Percentiles rank a stretch among this genome's conserved stretches.
Conservation (phyloP, 1,140 invertebrate species). For the Mactra quadrangularis region DNA sequence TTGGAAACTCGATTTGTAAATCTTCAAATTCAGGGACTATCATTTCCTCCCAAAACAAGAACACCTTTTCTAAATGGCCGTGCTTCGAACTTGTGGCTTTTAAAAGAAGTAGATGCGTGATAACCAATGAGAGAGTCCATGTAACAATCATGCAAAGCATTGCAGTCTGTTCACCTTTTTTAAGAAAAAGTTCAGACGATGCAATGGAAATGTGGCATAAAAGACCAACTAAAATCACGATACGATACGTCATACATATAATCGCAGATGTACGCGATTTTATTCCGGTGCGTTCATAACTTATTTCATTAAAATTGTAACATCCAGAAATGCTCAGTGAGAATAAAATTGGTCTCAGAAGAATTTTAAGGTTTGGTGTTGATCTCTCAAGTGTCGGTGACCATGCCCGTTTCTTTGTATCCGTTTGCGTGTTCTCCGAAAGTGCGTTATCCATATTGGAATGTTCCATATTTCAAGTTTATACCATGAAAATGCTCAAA, state of each 20-base stretch:
- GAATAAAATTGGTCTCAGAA: conserved; percentile 22
- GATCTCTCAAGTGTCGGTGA: not conserved
- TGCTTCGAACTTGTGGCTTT: conserved; percentile 20
- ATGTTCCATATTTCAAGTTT: too few species aligned
- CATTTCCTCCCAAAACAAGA: conserved; percentile 30
- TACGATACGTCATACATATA: not conserved
- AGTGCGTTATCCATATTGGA: too few species aligned
- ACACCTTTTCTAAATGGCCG: conserved; percentile 27
- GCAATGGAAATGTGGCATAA: not conserved
- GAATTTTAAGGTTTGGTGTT: not conserved
- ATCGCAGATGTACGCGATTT: not conserved
- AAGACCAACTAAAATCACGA: not conserved
- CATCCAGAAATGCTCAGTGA: conserved; percentile 3
- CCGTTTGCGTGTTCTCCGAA: too few species aligned
- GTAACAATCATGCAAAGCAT: not conserved
- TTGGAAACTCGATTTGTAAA: conserved; percentile 21
- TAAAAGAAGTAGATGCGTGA: not conserved
- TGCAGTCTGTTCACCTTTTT: not conserved
- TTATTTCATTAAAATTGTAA: conserved; percentile 48
- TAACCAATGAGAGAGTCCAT: not conserved
- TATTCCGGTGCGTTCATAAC: not conserved
- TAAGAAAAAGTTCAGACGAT: not conserved
- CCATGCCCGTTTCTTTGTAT: not conserved
- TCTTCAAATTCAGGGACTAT: conserved; percentile 2
- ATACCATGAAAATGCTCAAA: too few species aligned